Conservation (phyloP, 1,140 invertebrate genomes). For the Zaprionus nigranus region DNA sequence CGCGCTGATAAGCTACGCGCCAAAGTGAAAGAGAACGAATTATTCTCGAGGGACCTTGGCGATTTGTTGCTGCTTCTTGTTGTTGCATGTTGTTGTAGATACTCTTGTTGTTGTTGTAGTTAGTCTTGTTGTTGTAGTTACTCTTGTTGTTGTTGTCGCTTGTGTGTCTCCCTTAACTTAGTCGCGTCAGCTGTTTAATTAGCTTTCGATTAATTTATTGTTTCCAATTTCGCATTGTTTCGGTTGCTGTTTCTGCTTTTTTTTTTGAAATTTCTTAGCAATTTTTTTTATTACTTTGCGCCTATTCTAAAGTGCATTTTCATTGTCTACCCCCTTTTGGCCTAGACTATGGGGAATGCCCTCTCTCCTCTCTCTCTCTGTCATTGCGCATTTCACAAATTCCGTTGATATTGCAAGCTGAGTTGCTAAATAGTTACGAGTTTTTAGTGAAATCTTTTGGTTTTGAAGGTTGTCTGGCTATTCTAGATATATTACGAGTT, state of each 20-base stretch:
- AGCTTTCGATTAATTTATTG: conserved; percentile 73
- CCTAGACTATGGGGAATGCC: background rate
- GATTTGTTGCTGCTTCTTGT: conserved; percentile 24
- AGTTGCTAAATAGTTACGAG: too few species aligned
- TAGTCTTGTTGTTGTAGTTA: conserved; percentile 13
- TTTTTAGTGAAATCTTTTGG: too few species aligned
- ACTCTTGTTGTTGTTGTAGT: conserved; percentile 15
- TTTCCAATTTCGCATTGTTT: conserved; percentile 16
- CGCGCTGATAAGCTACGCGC: conserved; percentile 39
- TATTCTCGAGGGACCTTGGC: conserved; percentile 37
- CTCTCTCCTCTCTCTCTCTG: background rate
- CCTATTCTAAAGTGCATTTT: conserved; percentile 11
- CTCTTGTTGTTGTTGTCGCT: conserved; percentile 10
- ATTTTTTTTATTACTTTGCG: background rate
- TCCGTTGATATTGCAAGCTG: background rate
- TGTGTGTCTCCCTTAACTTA: conserved; percentile 32
- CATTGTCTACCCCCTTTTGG: background rate
- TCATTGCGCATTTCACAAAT: background rate
- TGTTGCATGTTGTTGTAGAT: conserved; percentile 39
- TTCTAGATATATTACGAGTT: too few species aligned
- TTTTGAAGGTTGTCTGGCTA: too few species aligned
- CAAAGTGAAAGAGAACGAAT: conserved; percentile 38
- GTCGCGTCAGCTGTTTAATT: conserved; percentile 75
- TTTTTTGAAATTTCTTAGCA: conserved; percentile 17
- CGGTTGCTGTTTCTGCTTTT: conserved; percentile 37